A percentile compares a stretch with the other conserved stretches of the same genome.
phyloP scores from a whole-genome alignment of 2,888 invertebrate species.

The Stomorhina lunata region DNA sequence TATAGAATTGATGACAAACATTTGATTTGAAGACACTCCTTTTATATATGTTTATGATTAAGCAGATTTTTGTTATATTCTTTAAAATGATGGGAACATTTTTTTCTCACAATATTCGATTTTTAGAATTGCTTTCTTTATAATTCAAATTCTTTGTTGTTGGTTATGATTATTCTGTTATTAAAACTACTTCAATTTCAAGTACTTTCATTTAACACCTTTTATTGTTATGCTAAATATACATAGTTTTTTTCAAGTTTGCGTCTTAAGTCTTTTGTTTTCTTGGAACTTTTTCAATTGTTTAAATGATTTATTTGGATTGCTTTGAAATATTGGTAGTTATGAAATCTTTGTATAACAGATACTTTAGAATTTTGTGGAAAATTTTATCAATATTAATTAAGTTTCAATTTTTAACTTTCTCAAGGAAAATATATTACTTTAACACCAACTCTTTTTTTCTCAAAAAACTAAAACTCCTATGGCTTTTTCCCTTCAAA shows the following conservation, averaged over 20 bases:
- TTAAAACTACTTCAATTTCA: background rate
- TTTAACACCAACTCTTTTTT: conserved; percentile 2
- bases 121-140: background rate
- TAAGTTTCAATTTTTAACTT: background rate
- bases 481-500: background rate
- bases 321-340: too few relatives aligned
- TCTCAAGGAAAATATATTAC: conserved; percentile 1
- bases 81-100: background rate
- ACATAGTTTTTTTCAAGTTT: background rate
- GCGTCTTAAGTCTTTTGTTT: conserved; percentile 28
- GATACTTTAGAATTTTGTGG: too few relatives aligned
- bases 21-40: conserved; percentile 44
- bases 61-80: background rate
- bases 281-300: too few relatives aligned
- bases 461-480: background rate
- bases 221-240: background rate
- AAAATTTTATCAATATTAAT: background rate
- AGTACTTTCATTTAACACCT: conserved; percentile 22
- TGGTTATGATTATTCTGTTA: background rate
- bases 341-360: too few relatives aligned
- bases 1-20: conserved; percentile 60
- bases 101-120: conserved; percentile 27
- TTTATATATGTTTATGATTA: conserved; percentile 14
- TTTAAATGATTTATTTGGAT: too few relatives aligned
- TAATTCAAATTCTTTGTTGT: background rate